Conservation (phyloP, 1,140 invertebrate genomes). For the Pteromalus puparum region DNA sequence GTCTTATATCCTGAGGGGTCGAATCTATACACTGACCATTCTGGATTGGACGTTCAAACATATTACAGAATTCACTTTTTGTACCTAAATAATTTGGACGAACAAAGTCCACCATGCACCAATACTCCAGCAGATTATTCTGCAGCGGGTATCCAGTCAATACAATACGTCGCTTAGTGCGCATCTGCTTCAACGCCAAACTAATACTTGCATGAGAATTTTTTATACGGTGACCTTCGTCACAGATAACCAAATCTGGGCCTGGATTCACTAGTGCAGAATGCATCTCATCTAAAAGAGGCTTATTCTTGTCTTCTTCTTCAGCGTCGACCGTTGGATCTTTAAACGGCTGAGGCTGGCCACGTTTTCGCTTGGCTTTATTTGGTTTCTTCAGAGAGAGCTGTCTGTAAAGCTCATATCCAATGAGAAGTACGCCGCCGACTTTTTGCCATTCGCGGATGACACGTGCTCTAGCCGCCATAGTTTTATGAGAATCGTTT, state of each 20-base stretch:
- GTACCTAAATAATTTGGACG: constrained; percentile 94
- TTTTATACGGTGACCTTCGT: constrained; percentile 97
- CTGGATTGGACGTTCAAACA: constrained; percentile 96
- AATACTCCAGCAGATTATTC: constrained; percentile 97
- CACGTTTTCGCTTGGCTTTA: constrained; percentile 71
- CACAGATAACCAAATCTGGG: constrained; percentile 95
- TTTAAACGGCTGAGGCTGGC: constrained; percentile 68
- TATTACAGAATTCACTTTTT: constrained; percentile 95
- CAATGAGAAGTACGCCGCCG: constrained; percentile 96
- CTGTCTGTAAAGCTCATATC: constrained; percentile 97
- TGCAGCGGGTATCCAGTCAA: constrained; percentile 97
- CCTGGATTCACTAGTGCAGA: constrained; percentile 92
- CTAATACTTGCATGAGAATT: constrained; percentile 96
- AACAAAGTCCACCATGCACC: constrained; percentile 98
- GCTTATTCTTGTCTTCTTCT: constrained; percentile 89
- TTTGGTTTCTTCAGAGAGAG: constrained; percentile 85
- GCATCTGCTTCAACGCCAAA: constrained; percentile 92
- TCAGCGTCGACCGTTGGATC: constrained; percentile 75
- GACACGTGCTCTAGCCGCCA: constrained; percentile 87
- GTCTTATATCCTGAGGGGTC: constrained; percentile 90
- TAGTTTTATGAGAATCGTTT: constrained; percentile 96
- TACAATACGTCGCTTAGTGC: constrained; percentile 92
- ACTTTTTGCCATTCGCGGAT: constrained; percentile 88
- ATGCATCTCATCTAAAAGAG: constrained; percentile 90
- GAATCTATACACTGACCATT: constrained; percentile 96